Conservation (phyloP, 1,140 invertebrate genomes). For the Eupristina koningsbergeri region DNA sequence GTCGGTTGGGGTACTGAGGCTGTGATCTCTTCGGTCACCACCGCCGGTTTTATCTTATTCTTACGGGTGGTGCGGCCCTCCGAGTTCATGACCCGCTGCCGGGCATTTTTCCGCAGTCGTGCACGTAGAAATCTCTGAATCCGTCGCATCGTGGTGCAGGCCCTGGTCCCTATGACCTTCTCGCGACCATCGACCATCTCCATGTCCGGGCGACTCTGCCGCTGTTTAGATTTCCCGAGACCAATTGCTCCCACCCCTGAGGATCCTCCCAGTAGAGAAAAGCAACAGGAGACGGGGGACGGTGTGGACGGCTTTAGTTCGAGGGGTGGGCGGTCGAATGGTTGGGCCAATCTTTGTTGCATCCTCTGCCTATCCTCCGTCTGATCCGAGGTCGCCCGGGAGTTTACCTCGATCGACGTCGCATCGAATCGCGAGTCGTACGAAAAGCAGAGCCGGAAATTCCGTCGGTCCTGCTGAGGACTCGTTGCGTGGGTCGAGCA, state of each 20-base stretch:
- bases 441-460: constrained; percentile 68
- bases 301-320: constrained; percentile 66
- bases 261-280: constrained; percentile 60
- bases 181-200: not conserved
- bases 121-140: constrained; percentile 65
- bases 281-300: constrained; percentile 70
- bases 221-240: constrained; percentile 39
- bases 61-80: constrained; percentile 51
- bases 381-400: constrained; percentile 41
- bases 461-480: constrained; percentile 55
- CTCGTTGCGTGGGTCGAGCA: constrained; percentile 60
- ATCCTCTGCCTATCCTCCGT: constrained; percentile 35
- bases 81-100: constrained; percentile 55
- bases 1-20: not conserved
- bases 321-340: constrained; percentile 19
- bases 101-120: constrained; percentile 60
- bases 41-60: constrained; percentile 60
- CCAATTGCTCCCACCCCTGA: not conserved
- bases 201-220: not conserved
- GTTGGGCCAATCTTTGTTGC: constrained; percentile 12
- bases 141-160: constrained; percentile 63
- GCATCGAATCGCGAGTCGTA: constrained; percentile 63
- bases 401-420: constrained; percentile 62
- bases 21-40: not conserved
- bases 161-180: constrained; percentile 5